Evolutionary conservation across 2,113 vertebrate genomes (phyloP), one percentile per base, ranked within the genome.

Genomic region (Apistogramma diplotaenia): DNA sequence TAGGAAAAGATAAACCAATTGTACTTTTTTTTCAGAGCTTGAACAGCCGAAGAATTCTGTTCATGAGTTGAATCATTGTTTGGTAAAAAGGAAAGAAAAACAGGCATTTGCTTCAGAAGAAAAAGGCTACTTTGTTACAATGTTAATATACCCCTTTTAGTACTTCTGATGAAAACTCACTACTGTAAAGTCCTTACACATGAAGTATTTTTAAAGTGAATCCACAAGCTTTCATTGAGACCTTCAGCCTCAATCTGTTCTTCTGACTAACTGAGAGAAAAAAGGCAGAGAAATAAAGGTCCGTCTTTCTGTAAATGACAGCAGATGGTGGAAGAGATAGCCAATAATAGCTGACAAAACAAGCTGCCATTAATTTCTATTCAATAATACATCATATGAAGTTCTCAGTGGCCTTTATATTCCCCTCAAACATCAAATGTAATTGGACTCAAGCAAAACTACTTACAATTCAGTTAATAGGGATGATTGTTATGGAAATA

Each of bases 391-490:
- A 84, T 88, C 81, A 75, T 71, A 87, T 25, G 84, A 86, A 87
- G 81, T 89, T 81, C 71, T 88, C 55, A 70, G 78, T 87, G 81
- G 60, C 82, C 82, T 88, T 84, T 83, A 78, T 71, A 82, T 88
- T 72, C 40, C 72, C 61, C 37, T 76, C 71, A 86, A 86, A 88
- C 81, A 90, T 90, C 75, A 80, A 71, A 53, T 91, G 73, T 89
- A 89, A 92, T 92, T 89, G 74, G 79, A 85, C 87, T 92, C 80
- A 78, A 81, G 82, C 78, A 88, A 76, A 91, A 90, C 62, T 53
- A 78, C 72, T 87, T 81, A 79, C 31, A 79, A 65, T 82, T 87
- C 79, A 60, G 49, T 83, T 89, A 87, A 79, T 84, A 65, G 21
- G 53, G 76, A 86, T 85, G 49, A 90, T 91, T 84, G 72, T 83